Evolutionary conservation across 2,797 vertebrate species (phyloP).

Genomic region (Acipenser oxyrinchus): DNA sequence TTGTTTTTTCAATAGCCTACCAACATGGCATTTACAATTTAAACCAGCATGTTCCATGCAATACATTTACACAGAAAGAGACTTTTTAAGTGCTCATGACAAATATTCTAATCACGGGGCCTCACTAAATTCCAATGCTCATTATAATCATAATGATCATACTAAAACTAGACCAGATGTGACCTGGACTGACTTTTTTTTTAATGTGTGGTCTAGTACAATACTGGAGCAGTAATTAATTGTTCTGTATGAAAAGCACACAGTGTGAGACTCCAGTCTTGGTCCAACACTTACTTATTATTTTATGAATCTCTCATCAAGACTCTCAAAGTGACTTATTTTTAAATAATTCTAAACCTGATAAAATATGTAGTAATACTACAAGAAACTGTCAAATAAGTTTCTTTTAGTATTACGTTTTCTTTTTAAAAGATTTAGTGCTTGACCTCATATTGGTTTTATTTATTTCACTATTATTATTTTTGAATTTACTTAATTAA

Average conservation of each 20-base stretch:
- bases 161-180: conserved; percentile 41
- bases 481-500: too few species aligned
- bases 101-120: conserved; percentile 40
- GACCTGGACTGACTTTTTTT: conserved; percentile 31
- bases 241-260: conserved; percentile 31
- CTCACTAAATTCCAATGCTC: conserved; percentile 41
- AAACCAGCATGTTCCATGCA: conserved; percentile 38
- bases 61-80: conserved; percentile 58
- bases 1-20: conserved; percentile 18
- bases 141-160: conserved; percentile 42
- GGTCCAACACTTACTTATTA: not conserved
- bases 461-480: too few species aligned
- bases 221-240: conserved; percentile 30
- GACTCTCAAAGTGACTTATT: too few species aligned
- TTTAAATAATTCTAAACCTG: too few species aligned
- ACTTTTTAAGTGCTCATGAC: conserved; percentile 46
- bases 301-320: too few species aligned
- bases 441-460: too few species aligned
- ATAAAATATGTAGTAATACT: too few species aligned
- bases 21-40: conserved; percentile 25
- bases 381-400: too few species aligned
- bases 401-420: too few species aligned
- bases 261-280: conserved; percentile 30
- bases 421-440: too few species aligned
- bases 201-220: conserved; percentile 25